Evolutionary conservation across 2,797 vertebrate species (phyloP), one percentile per base, ranked within the genome.

Genomic region (Eremophila alpestris): DNA sequence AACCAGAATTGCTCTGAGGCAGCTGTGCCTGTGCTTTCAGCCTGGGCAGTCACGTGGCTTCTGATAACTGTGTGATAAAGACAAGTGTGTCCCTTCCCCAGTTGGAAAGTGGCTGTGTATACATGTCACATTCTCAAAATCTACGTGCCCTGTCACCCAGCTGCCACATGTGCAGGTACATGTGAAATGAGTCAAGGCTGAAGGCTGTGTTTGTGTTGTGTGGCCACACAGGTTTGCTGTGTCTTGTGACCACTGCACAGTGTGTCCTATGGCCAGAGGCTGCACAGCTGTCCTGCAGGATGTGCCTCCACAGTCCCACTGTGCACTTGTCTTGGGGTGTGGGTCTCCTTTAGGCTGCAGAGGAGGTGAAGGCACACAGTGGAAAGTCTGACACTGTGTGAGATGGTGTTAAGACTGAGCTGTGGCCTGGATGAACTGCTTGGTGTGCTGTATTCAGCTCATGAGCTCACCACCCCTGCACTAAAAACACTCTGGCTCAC

Each of bases 181-280:
- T 19, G 34, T 68, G 26, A 41, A 55, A 24, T 70, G 45, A 71
- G 34, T 68, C 75, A 16, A 5, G 48, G 5, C 70, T 48, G 56
- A 45, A 49, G 60, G 73, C 64, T 67, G 22, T 0, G 0, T n/a
- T 14, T n/a, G 7, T 46, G 63, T 14, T 43, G 7, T 1, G 5
- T 32, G 68, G 36, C 71, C 77, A 16, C 1, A 6, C 56, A 32
- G 51, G 36, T 60, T 81, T 52, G 20, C 59, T 43, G 36, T 54
- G 43, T 36, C 51, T 70, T 60, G 23, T 36, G 38, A 11, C 46
- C 26, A 2, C 59, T 1, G 5, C 26, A 9, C n/a, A 13, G 34
- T 1, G 5, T 65, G 59, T 48, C 40, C 12, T 41, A 3, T 3
- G 38, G 56, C 30, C 16, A 6, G 55, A 74, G 55, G 59, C 0